These are phyloP conservation scores for Ictalurus furcatus DNA, from an alignment of 2,113 vertebrate genomes.

Conservation along the genomic window DNA sequence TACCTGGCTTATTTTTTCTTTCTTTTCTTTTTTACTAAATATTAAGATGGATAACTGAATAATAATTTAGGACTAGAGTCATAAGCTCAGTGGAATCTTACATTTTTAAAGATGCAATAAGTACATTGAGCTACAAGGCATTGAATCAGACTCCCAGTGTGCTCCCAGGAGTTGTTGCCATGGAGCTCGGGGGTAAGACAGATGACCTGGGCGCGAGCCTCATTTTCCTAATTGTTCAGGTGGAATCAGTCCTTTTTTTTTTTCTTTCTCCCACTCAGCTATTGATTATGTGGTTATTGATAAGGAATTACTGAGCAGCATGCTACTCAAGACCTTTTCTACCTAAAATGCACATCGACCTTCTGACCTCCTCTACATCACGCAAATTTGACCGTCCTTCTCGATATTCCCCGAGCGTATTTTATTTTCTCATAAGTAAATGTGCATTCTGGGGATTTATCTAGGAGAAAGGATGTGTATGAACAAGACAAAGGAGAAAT, in stretches of 20 bases:
- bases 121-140: not conserved
- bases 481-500: not conserved
- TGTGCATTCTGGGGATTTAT: not conserved
- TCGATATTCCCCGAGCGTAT: not conserved
- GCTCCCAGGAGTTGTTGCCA: constrained; percentile 39
- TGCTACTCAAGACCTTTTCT: constrained; percentile 36
- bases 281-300: constrained; percentile 57
- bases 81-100: not conserved
- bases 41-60: not conserved
- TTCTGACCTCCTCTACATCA: constrained; percentile 12
- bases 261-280: constrained; percentile 5
- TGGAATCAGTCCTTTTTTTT: constrained; percentile 44
- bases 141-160: not conserved
- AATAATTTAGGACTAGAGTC: not conserved
- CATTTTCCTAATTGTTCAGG: constrained; percentile 55
- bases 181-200: constrained; percentile 48
- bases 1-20: not conserved
- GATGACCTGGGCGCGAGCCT: constrained; percentile 32
- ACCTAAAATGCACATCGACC: constrained; percentile 30
- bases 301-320: constrained; percentile 46
- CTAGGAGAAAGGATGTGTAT: not conserved
- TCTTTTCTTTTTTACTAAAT: not conserved
- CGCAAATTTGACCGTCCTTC: not conserved
- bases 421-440: constrained; percentile 17
- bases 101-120: not conserved